A percentile compares a stretch with the other conserved stretches of the same genome.
These are phyloP conservation scores for Rousettus madagascariensis DNA, from an alignment of 2,797 vertebrate species.

Conservation along the genomic window DNA sequence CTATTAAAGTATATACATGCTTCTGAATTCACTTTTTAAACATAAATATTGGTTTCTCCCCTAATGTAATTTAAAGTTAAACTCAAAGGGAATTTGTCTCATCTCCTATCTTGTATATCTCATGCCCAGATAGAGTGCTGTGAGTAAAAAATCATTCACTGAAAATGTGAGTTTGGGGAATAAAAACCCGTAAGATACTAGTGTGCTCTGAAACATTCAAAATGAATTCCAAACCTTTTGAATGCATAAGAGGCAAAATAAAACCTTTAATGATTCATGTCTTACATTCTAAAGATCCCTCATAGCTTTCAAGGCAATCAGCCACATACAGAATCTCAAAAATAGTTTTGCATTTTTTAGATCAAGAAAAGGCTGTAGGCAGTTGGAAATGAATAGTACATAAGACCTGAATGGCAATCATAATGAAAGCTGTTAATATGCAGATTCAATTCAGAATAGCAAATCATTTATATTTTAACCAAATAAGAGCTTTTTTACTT, in stretches of 20 bases:
- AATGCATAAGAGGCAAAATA: slow-evolving; percentile 58
- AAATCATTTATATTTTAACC: slow-evolving; percentile 56
- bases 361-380: slow-evolving; percentile 59
- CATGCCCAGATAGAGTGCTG: neutral
- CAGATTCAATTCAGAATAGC: slow-evolving; percentile 61
- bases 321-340: slow-evolving; percentile 60
- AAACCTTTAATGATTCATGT: slow-evolving; percentile 59
- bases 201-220: slow-evolving; percentile 49
- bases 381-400: slow-evolving; percentile 73
- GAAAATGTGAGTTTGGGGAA: neutral
- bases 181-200: slow-evolving; percentile 41
- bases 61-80: slow-evolving; percentile 24
- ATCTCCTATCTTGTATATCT: neutral
- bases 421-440: slow-evolving; percentile 75
- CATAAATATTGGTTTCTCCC: slow-evolving; percentile 21
- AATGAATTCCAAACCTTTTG: slow-evolving; percentile 40
- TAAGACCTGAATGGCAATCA: slow-evolving; percentile 61
- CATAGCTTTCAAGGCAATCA: slow-evolving; percentile 72
- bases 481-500: slow-evolving; percentile 47
- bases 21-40: slow-evolving; percentile 40
- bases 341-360: slow-evolving; percentile 59
- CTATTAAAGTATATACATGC: neutral
- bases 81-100: neutral
- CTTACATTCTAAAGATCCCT: slow-evolving; percentile 65
- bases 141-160: neutral